Base-by-base conservation (phyloP, 2,797 vertebrate genomes). In the Cygnus olor region DNA sequence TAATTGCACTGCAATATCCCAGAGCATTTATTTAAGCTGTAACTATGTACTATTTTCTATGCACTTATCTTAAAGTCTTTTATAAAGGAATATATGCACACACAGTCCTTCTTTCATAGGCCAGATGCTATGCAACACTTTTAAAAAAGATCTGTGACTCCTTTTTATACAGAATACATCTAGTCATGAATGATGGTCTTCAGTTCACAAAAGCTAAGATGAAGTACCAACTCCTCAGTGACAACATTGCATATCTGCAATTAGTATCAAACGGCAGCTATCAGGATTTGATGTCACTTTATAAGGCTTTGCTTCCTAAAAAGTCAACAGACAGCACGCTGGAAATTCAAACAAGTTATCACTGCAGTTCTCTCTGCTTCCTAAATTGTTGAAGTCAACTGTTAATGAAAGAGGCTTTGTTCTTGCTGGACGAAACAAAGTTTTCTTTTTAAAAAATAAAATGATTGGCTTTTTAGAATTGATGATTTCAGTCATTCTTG, bases 41-140 rank as follows among this genome's bases (percentile, higher is more conserved):
- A 91, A 90, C 87, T 82, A 85, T 8, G 61, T 8, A 44, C 36
- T 14, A 49, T 86, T 93, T 96, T 74, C 92, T 82, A 69, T 65
- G 53, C 71, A 40, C 30, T 85, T 86, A 82, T 16, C 25, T 82
- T 69, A 72, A 88, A 94, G 53, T 49, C 80, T 44, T 80, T 77
- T 42, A 78, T 36, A 87, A 73, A 49, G 32, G 20, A 89, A 87
- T n/a, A 56, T 36, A 79, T 38, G 44, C 7, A 49, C 32, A 68
- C 16, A 30, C 27, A 54, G 11, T 25, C 36, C 53, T 45, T 63
- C 36, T 69, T 93, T 87, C 57, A 65, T 0, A 70, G 45, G 32
- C 42, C 54, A 77, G 21, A 11, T 60, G 38, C 73, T 84, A 30
- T 2, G 47, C 28, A 86, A 78, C 34, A 47, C 36, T 93, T 82